A percentile compares a stretch with the other conserved stretches of the same genome.
phyloP scores from a whole-genome alignment of 2,888 invertebrate genomes.

The Leucania comma region DNA sequence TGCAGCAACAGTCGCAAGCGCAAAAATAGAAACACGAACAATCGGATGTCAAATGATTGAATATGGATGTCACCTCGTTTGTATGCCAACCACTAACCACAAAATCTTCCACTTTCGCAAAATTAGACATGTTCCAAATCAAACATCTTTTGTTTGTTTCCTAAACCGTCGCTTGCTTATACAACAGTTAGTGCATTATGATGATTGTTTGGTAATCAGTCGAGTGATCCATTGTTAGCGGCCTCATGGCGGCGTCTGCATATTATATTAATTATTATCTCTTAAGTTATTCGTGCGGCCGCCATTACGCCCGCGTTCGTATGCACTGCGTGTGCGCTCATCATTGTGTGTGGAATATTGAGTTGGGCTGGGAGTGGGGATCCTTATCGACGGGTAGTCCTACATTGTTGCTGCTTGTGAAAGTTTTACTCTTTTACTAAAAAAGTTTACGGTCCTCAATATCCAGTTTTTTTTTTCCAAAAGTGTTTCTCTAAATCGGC shows the following conservation, averaged over 20 bases:
- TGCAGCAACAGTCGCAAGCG: neutral
- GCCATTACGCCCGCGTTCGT: conserved; percentile 63
- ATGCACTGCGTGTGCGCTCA: conserved; percentile 64
- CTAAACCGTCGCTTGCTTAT: conserved; percentile 28
- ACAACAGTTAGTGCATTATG: conserved; percentile 32
- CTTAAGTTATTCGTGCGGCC: conserved; percentile 65
- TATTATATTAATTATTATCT: conserved; percentile 69
- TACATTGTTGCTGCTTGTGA: neutral
- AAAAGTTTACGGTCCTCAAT: neutral
- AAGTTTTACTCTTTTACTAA: neutral
- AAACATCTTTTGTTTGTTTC: conserved; percentile 41
- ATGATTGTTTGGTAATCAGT: conserved; percentile 60
- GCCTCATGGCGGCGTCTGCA: conserved; percentile 58
- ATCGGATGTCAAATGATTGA: conserved; percentile 1
- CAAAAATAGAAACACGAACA: neutral
- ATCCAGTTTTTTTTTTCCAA: too few relatives aligned
- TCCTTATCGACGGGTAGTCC: neutral
- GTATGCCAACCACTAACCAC: neutral
- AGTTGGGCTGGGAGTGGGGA: conserved; percentile 54
- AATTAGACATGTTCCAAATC: conserved; percentile 25
- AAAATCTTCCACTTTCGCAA: conserved; percentile 28
- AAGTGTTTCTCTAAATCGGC: too few relatives aligned
- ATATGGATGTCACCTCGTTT: conserved; percentile 6
- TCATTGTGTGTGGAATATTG: conserved; percentile 64
- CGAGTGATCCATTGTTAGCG: conserved; percentile 61